Conservation (phyloP, 2,888 invertebrate genomes). For the Pachycephus smyrnensis region DNA sequence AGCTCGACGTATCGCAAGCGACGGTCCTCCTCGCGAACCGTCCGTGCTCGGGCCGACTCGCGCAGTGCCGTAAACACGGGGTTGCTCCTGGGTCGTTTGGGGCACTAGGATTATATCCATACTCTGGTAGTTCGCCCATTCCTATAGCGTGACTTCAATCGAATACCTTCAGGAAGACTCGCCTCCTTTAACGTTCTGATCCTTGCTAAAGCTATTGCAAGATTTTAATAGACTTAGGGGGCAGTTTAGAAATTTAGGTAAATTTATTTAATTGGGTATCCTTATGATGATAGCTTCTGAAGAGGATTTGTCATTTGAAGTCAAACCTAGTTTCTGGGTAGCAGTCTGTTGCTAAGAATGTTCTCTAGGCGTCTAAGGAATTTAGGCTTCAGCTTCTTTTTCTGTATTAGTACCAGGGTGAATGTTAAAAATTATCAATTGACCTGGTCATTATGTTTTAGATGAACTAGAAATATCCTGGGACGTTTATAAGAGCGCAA, state of each 20-base stretch:
- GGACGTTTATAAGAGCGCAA: neutral
- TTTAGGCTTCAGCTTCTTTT: neutral
- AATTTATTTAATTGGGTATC: neutral
- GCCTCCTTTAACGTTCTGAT: neutral
- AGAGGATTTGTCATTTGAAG: neutral
- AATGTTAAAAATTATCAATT: neutral
- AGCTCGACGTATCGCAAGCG: conserved; percentile 61
- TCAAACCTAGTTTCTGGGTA: neutral
- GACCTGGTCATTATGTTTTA: neutral
- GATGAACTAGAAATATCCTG: neutral
- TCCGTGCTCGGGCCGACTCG: conserved; percentile 56
- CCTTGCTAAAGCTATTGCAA: neutral
- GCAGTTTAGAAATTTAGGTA: neutral
- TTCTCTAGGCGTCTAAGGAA: neutral
- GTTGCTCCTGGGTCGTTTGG: conserved; percentile 18
- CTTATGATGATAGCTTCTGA: neutral
- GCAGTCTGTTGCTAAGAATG: neutral
- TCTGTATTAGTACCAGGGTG: neutral
- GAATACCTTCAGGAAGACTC: neutral
- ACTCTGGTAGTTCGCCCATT: neutral
- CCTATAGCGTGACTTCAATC: neutral
- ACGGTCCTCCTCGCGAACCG: conserved; percentile 55
- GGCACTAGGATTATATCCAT: neutral
- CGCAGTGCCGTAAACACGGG: conserved; percentile 55
- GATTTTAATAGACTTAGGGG: neutral